phyloP scores from a whole-genome alignment of 2,888 invertebrate species.

The Macrosiphum euphorbiae region DNA sequence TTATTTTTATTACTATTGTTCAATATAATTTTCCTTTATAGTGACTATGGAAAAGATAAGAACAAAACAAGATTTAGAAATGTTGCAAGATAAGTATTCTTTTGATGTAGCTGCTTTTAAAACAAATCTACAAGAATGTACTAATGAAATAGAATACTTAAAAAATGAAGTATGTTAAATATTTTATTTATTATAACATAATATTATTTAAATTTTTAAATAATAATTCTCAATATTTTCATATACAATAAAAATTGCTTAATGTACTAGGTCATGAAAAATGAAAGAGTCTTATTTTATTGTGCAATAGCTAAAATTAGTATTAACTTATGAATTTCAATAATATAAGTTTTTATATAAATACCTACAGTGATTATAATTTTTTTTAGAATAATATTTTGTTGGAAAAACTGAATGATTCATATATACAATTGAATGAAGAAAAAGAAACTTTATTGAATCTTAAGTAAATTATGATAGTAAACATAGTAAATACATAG shows the following conservation, averaged over 20 bases:
- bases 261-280: not conserved
- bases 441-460: constrained; percentile 11
- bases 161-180: constrained; percentile 38
- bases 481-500: not conserved
- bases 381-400: constrained; percentile 24
- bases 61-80: constrained; percentile 16
- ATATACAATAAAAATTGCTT: not conserved
- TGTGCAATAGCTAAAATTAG: not conserved
- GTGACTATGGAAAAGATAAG: constrained; percentile 10
- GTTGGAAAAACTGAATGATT: not conserved
- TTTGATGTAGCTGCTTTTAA: not conserved
- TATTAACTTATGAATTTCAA: not conserved
- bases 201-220: not conserved
- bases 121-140: constrained; percentile 41
- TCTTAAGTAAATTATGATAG: constrained; percentile 3
- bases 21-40: not conserved
- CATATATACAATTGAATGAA: constrained; percentile 11
- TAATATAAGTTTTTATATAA: not conserved
- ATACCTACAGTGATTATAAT: not conserved
- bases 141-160: constrained; percentile 17
- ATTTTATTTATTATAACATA: not conserved
- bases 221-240: not conserved
- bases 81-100: constrained; percentile 26
- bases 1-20: not conserved
- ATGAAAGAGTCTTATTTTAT: not conserved